Evolutionary conservation across 2,113 vertebrate genomes (phyloP).

Genomic region (Cynopterus brachyotis): DNA sequence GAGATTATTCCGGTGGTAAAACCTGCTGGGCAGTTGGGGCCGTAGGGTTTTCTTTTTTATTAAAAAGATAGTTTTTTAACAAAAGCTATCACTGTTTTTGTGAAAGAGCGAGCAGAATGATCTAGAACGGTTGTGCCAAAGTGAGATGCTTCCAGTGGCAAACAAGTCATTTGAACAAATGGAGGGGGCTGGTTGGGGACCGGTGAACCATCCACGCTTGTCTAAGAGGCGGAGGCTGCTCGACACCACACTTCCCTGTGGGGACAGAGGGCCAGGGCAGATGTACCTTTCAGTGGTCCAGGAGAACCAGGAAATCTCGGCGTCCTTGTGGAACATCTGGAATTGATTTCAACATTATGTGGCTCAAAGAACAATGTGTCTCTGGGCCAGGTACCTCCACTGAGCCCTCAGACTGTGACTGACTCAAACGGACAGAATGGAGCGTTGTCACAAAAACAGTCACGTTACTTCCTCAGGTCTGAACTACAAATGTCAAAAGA

Average conservation of each 20-base stretch:
- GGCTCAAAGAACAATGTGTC: neutral
- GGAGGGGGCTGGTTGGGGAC: neutral
- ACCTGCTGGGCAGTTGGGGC: neutral
- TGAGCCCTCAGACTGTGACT: neutral
- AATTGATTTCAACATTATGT: neutral
- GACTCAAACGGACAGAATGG: neutral
- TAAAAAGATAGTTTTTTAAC: too few relatives aligned
- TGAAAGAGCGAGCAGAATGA: neutral
- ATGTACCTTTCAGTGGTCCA: neutral
- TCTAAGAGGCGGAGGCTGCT: neutral
- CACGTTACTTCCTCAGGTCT: neutral
- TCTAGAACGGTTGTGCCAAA: neutral
- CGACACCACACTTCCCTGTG: neutral
- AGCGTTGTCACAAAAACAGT: neutral
- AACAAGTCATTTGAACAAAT: neutral
- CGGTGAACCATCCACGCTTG: accelerated
- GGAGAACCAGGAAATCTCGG: neutral
- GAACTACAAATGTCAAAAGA: neutral
- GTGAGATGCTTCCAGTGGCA: neutral
- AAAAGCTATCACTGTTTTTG: neutral
- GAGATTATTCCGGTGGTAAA: neutral
- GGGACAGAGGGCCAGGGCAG: neutral
- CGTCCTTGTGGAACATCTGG: neutral
- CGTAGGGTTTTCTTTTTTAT: too few relatives aligned
- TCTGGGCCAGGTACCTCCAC: neutral